Percentiles rank a stretch among this genome's conserved stretches.
Conservation (phyloP, 2,888 invertebrate genomes). For the Eugnorisma glareosa region DNA sequence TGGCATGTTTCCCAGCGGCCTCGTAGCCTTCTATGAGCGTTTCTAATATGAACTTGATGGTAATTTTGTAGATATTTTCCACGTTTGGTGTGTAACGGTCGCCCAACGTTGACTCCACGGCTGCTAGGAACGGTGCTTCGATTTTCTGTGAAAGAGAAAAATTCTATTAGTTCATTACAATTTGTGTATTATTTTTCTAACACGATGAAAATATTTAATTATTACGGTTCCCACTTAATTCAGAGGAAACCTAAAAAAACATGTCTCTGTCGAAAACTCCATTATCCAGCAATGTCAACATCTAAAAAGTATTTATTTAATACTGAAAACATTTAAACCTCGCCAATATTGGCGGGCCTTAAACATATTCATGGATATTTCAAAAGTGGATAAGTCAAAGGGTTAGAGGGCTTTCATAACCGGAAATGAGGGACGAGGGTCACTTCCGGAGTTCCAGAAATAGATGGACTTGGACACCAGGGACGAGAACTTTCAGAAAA, state of each 20-base stretch:
- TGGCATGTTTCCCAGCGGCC: slow-evolving; percentile 80
- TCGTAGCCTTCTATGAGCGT: slow-evolving; percentile 95
- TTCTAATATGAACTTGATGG: slow-evolving; percentile 97
- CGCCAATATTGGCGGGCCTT: slow-evolving; percentile 16
- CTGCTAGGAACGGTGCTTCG: slow-evolving; percentile 96
- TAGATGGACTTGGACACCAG: slow-evolving; percentile 24
- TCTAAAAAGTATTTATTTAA: slow-evolving; percentile 17
- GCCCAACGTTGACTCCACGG: slow-evolving; percentile 96
- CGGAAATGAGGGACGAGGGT: slow-evolving; percentile 56
- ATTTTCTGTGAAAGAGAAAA: slow-evolving; percentile 93
- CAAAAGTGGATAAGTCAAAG: slow-evolving; percentile 39
- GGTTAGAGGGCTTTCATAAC: slow-evolving; percentile 38
- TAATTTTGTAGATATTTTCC: slow-evolving; percentile 96
- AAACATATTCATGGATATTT: slow-evolving; percentile 34
- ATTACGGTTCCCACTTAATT: neutral
- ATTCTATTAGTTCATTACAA: neutral
- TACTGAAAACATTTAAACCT: slow-evolving; percentile 13
- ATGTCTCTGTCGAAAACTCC: neutral
- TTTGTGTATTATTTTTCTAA: neutral
- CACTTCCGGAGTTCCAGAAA: slow-evolving; percentile 44
- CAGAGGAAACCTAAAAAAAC: neutral
- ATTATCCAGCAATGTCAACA: neutral
- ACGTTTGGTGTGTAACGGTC: slow-evolving; percentile 97
- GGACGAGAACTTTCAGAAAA: slow-evolving; percentile 27
- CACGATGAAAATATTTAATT: neutral